These are phyloP conservation scores for Ranitomeya variabilis DNA, from an alignment of 2,113 vertebrate species.

Conservation along the genomic window DNA sequence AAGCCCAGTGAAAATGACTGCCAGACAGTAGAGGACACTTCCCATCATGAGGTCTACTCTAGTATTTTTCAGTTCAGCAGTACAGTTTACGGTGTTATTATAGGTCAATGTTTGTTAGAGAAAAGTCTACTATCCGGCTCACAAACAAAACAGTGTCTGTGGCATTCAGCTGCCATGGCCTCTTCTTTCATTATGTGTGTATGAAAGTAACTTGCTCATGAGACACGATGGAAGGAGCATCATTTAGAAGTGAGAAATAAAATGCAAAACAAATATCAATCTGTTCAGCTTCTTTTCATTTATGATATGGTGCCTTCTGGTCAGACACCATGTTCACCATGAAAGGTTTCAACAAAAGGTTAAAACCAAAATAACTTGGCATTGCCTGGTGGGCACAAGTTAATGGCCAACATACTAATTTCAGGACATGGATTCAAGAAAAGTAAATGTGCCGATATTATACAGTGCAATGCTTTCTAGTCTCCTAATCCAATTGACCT, in stretches of 20 bases:
- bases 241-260: background rate
- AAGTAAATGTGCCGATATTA: background rate
- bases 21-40: background rate
- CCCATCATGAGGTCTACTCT: background rate
- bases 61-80: background rate
- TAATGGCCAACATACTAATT: background rate
- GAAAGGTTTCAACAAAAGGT: no score
- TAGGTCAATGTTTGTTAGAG: background rate
- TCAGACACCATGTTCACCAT: no score
- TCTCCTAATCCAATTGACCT: constrained; percentile 32
- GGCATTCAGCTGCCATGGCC: constrained; percentile 1
- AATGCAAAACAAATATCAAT: background rate
- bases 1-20: background rate
- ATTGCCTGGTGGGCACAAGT: no score
- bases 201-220: background rate
- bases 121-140: background rate
- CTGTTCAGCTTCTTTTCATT: background rate
- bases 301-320: background rate
- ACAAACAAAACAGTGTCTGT: background rate
- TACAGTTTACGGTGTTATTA: background rate
- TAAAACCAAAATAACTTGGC: no score
- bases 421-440: background rate
- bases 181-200: background rate
- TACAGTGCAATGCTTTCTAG: background rate
- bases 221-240: constrained; percentile 1